These are phyloP conservation scores for Ethmia dodecea DNA, from an alignment of 2,888 invertebrate species.

Conservation along the genomic window DNA sequence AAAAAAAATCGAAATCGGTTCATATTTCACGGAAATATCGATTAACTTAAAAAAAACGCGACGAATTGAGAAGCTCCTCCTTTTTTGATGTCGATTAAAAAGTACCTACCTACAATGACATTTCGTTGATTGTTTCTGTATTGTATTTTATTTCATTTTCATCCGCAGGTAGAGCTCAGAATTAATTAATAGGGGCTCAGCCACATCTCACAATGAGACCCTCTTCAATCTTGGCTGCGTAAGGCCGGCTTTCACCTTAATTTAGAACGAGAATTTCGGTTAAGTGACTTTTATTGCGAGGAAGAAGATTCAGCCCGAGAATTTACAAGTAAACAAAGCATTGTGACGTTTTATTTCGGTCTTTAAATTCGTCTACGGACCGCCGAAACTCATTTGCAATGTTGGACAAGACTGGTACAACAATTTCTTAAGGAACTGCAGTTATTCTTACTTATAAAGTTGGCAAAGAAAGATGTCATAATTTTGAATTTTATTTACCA, in stretches of 20 bases:
- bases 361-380: background rate
- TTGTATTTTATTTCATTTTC: no score
- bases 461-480: conserved; percentile 4
- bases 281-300: conserved; percentile 42
- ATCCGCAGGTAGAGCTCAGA: conserved; percentile 36
- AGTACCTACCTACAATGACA: no score
- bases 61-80: no score
- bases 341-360: conserved; percentile 1
- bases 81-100: no score
- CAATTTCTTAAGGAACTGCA: no score
- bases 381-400: background rate
- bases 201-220: conserved; percentile 41
- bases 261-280: conserved; percentile 35
- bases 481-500: conserved; percentile 1
- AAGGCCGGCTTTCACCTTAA: conserved; percentile 32
- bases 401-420: conserved; percentile 2
- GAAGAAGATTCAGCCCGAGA: conserved; percentile 23
- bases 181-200: conserved; percentile 41
- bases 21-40: no score
- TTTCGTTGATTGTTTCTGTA: no score
- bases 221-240: conserved; percentile 39
- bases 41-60: no score
- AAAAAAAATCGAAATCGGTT: no score
- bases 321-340: conserved; percentile 22
- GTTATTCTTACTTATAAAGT: conserved; percentile 1